Evolutionary conservation across 2,797 vertebrate genomes (phyloP).

Genomic region (Sorex maritimensis): DNA sequence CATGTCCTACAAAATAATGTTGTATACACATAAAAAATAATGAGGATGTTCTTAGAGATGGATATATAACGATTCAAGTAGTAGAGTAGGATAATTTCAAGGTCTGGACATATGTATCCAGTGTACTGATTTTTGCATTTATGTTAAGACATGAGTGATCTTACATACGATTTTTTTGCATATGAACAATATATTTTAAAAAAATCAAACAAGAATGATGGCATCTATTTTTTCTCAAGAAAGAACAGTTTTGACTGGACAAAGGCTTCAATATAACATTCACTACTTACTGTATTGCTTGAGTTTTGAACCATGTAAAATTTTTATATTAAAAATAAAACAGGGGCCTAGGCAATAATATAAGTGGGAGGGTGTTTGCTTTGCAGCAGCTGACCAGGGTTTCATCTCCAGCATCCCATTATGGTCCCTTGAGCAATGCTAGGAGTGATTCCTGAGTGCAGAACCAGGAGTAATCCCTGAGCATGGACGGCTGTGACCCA

Average conservation of each 20-base stretch:
- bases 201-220: neutral
- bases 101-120: neutral
- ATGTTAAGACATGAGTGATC: neutral
- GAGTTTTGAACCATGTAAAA: neutral
- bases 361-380: too few relatives aligned
- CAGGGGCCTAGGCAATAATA: too few relatives aligned
- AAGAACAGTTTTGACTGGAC: neutral
- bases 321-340: neutral
- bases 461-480: too few relatives aligned
- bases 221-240: neutral
- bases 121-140: neutral
- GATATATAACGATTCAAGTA: neutral
- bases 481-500: too few relatives aligned
- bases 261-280: neutral
- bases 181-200: slow-evolving; percentile 19
- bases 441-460: too few relatives aligned
- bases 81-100: neutral
- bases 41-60: neutral
- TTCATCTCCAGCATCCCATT: too few relatives aligned
- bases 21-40: neutral
- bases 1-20: neutral
- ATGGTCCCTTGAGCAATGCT: too few relatives aligned
- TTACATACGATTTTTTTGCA: neutral
- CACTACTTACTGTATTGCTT: neutral
- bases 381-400: too few relatives aligned